Conservation (phyloP, 23 tunicate genomes). For the Phallusia fumigata region DNA sequence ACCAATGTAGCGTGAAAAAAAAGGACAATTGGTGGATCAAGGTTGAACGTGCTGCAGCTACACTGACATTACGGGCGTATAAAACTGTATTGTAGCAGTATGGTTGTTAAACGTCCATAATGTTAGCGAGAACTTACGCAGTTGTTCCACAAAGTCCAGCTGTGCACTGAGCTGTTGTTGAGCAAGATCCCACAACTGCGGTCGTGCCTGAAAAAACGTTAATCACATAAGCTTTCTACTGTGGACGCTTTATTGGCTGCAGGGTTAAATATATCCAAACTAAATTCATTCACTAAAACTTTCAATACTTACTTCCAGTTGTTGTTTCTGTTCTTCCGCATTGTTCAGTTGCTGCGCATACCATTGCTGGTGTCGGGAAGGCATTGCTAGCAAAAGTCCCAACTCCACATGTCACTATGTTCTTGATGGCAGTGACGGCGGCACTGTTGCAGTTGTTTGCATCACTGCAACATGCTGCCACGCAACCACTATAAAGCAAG, state of each 20-base stretch:
- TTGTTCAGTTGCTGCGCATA: neutral
- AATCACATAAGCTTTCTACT: no score
- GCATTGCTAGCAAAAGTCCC: neutral
- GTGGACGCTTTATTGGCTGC: no score
- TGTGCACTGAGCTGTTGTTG: slow-evolving; percentile 1
- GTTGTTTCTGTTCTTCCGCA: neutral
- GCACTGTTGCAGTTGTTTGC: neutral
- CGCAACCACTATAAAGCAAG: neutral
- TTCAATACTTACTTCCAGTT: neutral
- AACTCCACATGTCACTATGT: neutral
- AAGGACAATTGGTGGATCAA: no score
- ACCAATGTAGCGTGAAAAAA: no score
- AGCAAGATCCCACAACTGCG: neutral
- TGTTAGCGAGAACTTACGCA: neutral
- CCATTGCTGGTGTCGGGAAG: neutral
- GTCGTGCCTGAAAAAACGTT: no score
- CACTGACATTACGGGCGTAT: no score
- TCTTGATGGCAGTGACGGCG: neutral
- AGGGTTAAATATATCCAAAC: neutral
- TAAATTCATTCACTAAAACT: neutral
- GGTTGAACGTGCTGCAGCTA: no score
- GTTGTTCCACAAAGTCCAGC: neutral
- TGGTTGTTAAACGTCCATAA: no score
- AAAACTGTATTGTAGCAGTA: no score
- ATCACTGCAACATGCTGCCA: neutral